A percentile compares a stretch with the other conserved stretches of the same genome.
Conservation (phyloP, 2,797 vertebrate genomes). For the Anolis apletophallus region DNA sequence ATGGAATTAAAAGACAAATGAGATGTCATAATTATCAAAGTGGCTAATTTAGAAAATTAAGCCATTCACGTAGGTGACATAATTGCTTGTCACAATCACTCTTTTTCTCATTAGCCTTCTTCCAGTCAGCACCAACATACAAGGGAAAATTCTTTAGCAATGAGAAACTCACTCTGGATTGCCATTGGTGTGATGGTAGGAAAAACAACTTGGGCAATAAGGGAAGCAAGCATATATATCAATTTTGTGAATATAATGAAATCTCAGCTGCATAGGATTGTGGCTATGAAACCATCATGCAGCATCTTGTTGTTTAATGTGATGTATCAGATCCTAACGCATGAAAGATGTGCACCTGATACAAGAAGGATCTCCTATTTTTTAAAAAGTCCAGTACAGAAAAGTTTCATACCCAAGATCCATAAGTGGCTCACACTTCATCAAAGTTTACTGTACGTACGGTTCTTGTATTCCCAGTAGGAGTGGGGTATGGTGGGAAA, state of each 20-base stretch:
- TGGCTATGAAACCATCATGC: background rate
- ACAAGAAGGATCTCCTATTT: background rate
- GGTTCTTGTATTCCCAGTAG: background rate
- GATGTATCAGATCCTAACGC: constrained; percentile 25
- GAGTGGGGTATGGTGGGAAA: background rate
- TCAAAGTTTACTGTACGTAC: background rate
- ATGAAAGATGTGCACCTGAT: background rate
- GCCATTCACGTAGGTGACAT: constrained; percentile 87
- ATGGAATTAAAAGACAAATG: constrained; percentile 87
- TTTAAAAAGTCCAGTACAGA: background rate
- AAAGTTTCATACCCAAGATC: background rate
- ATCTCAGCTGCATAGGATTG: constrained; percentile 32
- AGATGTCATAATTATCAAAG: constrained; percentile 90
- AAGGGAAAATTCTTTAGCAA: constrained; percentile 67
- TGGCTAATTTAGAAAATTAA: constrained; percentile 89
- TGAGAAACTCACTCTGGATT: constrained; percentile 65
- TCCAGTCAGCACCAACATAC: constrained; percentile 75
- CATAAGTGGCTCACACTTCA: background rate
- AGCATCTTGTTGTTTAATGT: constrained; percentile 19
- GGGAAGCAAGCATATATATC: constrained; percentile 55
- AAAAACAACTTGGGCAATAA: constrained; percentile 50
- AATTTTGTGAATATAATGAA: constrained; percentile 37
- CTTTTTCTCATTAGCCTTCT: constrained; percentile 85
- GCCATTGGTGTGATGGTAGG: constrained; percentile 58
- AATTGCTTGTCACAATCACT: constrained; percentile 89